phyloP scores from a whole-genome alignment of 2,113 vertebrate species.

The Oryzias melastigma region DNA sequence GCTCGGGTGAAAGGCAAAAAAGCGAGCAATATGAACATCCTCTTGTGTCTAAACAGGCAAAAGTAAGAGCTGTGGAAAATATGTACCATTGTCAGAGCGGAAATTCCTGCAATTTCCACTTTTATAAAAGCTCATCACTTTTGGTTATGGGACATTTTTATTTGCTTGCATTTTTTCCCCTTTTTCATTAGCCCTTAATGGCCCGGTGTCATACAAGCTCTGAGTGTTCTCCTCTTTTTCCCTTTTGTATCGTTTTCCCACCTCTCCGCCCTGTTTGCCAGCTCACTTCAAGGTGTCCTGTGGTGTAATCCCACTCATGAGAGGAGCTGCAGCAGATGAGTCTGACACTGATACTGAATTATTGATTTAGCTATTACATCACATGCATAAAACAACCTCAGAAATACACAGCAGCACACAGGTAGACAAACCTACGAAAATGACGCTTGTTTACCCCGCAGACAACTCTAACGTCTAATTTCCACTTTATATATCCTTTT shows the following conservation, averaged over 20 bases:
- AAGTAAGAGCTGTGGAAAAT: too few relatives aligned
- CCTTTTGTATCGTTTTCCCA: slow-evolving; percentile 7
- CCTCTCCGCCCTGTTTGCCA: slow-evolving; percentile 14
- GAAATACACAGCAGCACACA: slow-evolving; percentile 24
- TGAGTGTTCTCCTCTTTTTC: slow-evolving; percentile 10
- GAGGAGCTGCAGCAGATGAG: slow-evolving; percentile 45
- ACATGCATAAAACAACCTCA: slow-evolving; percentile 35
- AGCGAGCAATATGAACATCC: too few relatives aligned
- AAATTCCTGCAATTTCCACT: too few relatives aligned
- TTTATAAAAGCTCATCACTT: background rate
- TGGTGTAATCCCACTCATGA: slow-evolving; percentile 49
- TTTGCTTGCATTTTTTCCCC: slow-evolving; percentile 8
- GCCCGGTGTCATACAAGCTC: background rate
- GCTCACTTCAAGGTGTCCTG: slow-evolving; percentile 53
- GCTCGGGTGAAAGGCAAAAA: too few relatives aligned
- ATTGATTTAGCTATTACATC: slow-evolving; percentile 68
- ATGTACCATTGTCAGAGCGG: too few relatives aligned
- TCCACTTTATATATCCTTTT: slow-evolving; percentile 2
- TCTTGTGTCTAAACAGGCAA: too few relatives aligned
- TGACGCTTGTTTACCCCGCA: slow-evolving; percentile 1
- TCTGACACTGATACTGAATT: slow-evolving; percentile 62
- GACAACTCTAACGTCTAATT: background rate
- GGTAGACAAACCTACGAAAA: slow-evolving; percentile 15
- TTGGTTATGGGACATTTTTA: background rate
- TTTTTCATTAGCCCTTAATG: background rate